Percentiles rank a stretch among this genome's conserved stretches.
Conservation (phyloP, 2,888 invertebrate species). For the Linyphia triangularis region DNA sequence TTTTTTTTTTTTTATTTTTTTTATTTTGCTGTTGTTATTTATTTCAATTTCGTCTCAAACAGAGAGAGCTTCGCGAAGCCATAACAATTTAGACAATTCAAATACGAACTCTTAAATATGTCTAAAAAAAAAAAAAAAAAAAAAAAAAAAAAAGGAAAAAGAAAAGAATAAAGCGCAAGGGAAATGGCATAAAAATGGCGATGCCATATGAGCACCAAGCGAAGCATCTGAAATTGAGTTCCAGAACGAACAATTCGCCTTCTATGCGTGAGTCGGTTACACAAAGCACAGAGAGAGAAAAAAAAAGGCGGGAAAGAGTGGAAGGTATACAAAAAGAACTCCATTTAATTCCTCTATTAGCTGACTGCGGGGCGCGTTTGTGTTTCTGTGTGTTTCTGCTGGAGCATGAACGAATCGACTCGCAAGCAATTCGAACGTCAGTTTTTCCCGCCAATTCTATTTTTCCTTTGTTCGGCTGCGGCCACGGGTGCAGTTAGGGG, state of each 20-base stretch:
- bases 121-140: constrained; percentile 9
- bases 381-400: constrained; percentile 27
- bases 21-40: constrained; percentile 9
- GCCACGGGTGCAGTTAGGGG: constrained; percentile 58
- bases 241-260: constrained; percentile 65
- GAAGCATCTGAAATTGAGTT: constrained; percentile 74
- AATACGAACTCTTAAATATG: constrained; percentile 72
- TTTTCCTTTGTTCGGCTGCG: constrained; percentile 37
- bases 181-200: constrained; percentile 70
- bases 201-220: constrained; percentile 53
- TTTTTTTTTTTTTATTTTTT: neutral
- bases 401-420: constrained; percentile 43
- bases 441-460: constrained; percentile 60
- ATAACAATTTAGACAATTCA: constrained; percentile 74
- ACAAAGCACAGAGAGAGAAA: constrained; percentile 46
- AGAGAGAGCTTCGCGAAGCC: constrained; percentile 50
- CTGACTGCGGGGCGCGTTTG: constrained; percentile 34
- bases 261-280: constrained; percentile 70
- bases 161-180: neutral
- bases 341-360: constrained; percentile 74
- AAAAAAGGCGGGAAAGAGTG: constrained; percentile 24
- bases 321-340: constrained; percentile 64
- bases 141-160: constrained; percentile 10
- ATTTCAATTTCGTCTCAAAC: constrained; percentile 54
- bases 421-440: constrained; percentile 53